phyloP scores from a whole-genome alignment of 2,888 invertebrate species.

The Epistrophe grossulariae region DNA sequence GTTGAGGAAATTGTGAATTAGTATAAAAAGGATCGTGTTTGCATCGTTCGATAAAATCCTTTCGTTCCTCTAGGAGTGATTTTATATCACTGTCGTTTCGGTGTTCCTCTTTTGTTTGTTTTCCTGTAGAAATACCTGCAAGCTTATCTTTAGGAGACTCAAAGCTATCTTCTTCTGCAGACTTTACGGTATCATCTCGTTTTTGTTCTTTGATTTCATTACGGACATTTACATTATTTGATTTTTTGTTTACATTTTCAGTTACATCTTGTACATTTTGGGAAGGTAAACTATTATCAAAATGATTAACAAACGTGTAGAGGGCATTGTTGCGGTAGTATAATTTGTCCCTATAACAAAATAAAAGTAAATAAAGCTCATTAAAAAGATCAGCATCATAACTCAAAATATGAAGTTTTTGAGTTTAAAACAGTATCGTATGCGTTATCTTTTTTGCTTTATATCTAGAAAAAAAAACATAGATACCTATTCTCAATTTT shows the following conservation, averaged over 20 bases:
- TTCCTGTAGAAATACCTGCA: not conserved
- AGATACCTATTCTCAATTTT: too few species aligned
- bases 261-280: not conserved
- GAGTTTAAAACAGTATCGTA: too few species aligned
- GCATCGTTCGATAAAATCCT: conserved; percentile 58
- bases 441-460: too few species aligned
- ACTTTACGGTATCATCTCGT: not conserved
- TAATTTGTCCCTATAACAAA: conserved; percentile 40
- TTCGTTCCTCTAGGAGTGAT: conserved; percentile 44
- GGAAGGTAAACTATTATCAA: not conserved
- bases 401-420: too few species aligned
- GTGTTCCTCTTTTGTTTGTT: not conserved
- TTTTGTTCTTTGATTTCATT: conserved; percentile 5
- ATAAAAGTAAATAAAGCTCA: too few species aligned
- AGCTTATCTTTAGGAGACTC: not conserved
- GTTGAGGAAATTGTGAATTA: conserved; percentile 72
- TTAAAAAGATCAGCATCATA: too few species aligned
- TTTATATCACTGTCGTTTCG: conserved; percentile 21
- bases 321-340: conserved; percentile 39
- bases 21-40: conserved; percentile 70
- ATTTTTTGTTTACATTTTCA: not conserved
- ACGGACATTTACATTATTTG: not conserved
- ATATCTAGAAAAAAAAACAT: too few species aligned
- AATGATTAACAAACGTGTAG: conserved; percentile 57
- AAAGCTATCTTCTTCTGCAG: not conserved